Evolutionary conservation across 2,113 vertebrate genomes (phyloP).

Genomic region (Gadus macrocephalus): DNA sequence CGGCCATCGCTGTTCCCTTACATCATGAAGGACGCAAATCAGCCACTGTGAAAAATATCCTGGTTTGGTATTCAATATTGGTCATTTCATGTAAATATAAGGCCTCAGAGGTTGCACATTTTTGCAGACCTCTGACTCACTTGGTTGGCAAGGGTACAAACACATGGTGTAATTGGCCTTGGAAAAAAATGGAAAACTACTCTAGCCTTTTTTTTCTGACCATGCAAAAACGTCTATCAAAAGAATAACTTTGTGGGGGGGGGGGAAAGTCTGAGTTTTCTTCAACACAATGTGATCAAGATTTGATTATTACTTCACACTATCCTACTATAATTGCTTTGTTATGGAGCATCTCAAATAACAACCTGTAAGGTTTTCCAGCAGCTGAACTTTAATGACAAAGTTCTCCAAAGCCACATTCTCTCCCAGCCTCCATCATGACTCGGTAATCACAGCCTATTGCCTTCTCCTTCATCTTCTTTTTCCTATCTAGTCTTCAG

Average conservation of each 20-base stretch:
- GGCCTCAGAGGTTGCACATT: slow-evolving; percentile 42
- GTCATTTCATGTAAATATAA: slow-evolving; percentile 72
- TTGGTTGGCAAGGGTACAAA: slow-evolving; percentile 31
- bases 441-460: slow-evolving; percentile 67
- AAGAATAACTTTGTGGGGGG: neutral
- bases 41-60: slow-evolving; percentile 46
- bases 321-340: neutral
- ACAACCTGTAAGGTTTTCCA: slow-evolving; percentile 45
- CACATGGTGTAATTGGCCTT: slow-evolving; percentile 33
- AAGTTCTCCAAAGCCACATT: slow-evolving; percentile 50
- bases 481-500: slow-evolving; percentile 2
- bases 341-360: slow-evolving; percentile 38
- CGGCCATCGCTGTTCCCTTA: slow-evolving; percentile 35
- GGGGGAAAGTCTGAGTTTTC: too few species aligned
- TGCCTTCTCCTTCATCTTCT: slow-evolving; percentile 53
- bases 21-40: slow-evolving; percentile 50
- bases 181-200: slow-evolving; percentile 14
- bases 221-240: slow-evolving; percentile 12
- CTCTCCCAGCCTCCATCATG: slow-evolving; percentile 55
- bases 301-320: too few species aligned
- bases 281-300: too few species aligned
- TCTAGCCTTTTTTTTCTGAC: slow-evolving; percentile 2
- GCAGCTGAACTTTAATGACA: slow-evolving; percentile 59
- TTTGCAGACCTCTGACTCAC: slow-evolving; percentile 40
- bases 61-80: slow-evolving; percentile 65